Evolutionary conservation across 2,113 vertebrate species (phyloP), one percentile per base, ranked within the genome.

Genomic region (Turnix velox): DNA sequence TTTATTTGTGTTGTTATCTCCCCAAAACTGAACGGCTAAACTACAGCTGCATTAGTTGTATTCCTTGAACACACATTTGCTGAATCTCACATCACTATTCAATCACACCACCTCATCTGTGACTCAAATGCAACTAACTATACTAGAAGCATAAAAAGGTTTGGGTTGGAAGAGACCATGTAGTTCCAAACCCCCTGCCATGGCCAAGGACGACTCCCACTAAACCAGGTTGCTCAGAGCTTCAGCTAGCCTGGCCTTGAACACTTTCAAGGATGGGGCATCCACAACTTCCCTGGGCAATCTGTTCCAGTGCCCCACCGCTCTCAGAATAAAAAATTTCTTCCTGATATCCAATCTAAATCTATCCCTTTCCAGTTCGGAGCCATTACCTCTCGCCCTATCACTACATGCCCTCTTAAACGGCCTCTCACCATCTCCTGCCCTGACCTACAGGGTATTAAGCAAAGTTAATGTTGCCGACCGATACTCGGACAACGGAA

Each of bases 61-160:
- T 1, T 48, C 30, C 31, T 31, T 31, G 24, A 6, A 2, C 0
- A 6, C 8, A 6, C 3, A 3, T 7, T 6, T 31, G 51, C 45
- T n/a, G 17, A 31, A 23, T 25, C 61, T 37, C 25, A 2, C 59
- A 33, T 40, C 25, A 33, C 11, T 0, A 24, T 1, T 1, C 1
- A 19, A 9, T 3, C 23, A 16, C 23, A 3, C 14, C 45, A 6
- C 33, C 20, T 30, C 51, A 25, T 7, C 51, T 23, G 18, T 4
- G 6, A 17, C 14, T 37, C 24, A 43, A 37, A 46, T 2, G 16
- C 42, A 68, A n/a, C 27, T 31, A n/a, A 24, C 23, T 14, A 22
- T 10, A 42, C 10, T 25, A 10, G 23, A 58, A 58, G 22, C 14
- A 35, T 7, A 25, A 23, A 35, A 37, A 10, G 33, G 57, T 25